Conservation (phyloP, 2,113 vertebrate genomes). For the Rhinolophus ferrumequinum region DNA sequence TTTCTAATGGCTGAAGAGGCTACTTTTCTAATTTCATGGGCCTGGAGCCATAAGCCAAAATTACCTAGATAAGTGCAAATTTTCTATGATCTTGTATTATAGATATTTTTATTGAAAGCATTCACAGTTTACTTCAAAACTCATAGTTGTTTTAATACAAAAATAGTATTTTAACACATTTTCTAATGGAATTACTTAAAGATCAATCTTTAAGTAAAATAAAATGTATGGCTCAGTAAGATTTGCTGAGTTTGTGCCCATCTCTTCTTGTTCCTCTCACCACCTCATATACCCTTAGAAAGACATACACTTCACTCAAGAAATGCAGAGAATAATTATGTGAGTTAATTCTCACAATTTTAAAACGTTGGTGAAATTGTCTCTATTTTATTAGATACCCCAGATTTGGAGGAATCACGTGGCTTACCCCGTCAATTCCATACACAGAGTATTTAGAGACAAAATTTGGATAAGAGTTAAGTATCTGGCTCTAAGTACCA, state of each 20-base stretch:
- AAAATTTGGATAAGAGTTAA: neutral
- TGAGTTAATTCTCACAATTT: neutral
- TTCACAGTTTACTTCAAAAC: neutral
- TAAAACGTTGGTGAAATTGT: neutral
- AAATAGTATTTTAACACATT: neutral
- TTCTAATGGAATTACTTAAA: neutral
- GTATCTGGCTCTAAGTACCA: neutral
- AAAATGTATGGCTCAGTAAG: neutral
- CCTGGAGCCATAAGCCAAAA: neutral
- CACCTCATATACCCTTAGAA: neutral
- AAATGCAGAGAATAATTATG: neutral
- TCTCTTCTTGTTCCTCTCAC: neutral
- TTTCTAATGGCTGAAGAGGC: neutral
- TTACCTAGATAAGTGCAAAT: neutral
- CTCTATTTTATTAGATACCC: neutral
- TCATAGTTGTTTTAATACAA: neutral
- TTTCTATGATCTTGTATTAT: neutral
- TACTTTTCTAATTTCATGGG: neutral
- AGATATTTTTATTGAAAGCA: neutral
- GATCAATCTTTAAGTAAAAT: neutral
- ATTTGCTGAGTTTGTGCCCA: neutral
- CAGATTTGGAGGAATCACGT: neutral
- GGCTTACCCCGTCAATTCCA: neutral
- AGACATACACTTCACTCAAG: neutral
- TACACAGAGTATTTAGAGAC: neutral